Conservation (phyloP, 2,797 vertebrate genomes). For the Sebastes itinus region DNA sequence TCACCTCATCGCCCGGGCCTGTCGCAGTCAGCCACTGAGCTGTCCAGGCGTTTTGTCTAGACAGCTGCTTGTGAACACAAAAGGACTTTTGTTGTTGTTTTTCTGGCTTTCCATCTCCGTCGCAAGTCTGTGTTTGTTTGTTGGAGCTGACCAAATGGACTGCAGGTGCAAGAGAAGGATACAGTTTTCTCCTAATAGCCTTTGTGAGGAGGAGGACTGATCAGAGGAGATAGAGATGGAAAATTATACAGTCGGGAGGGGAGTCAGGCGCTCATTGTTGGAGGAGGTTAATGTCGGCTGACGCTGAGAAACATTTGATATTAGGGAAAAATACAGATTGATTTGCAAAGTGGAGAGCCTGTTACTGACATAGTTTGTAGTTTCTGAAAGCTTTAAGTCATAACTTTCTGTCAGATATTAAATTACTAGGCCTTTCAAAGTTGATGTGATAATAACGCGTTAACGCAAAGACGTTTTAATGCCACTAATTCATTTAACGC, state of each 20-base stretch:
- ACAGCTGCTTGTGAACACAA: constrained; percentile 54
- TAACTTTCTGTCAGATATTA: neutral
- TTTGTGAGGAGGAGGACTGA: neutral
- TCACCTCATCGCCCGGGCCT: constrained; percentile 47
- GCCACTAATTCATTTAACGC: no score
- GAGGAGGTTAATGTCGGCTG: neutral
- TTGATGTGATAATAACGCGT: no score
- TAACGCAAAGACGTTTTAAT: no score
- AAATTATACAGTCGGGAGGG: neutral
- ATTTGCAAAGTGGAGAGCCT: neutral
- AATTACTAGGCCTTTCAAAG: neutral
- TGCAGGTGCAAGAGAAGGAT: constrained; percentile 17
- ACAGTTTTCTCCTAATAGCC: constrained; percentile 2
- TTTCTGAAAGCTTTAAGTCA: neutral
- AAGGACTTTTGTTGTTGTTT: constrained; percentile 35
- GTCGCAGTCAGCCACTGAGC: constrained; percentile 38
- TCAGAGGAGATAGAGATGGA: neutral
- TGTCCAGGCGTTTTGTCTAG: constrained; percentile 52
- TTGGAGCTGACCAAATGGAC: constrained; percentile 4
- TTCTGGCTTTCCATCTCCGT: neutral
- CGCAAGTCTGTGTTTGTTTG: constrained; percentile 11
- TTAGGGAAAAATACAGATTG: neutral
- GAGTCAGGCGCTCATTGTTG: neutral
- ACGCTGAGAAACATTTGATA: neutral
- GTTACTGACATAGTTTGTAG: neutral